Percentiles rank a stretch among this genome's conserved stretches.
These are phyloP conservation scores for Caenorhabditis virilis DNA, from an alignment of 2,888 invertebrate genomes.

Conservation along the genomic window DNA sequence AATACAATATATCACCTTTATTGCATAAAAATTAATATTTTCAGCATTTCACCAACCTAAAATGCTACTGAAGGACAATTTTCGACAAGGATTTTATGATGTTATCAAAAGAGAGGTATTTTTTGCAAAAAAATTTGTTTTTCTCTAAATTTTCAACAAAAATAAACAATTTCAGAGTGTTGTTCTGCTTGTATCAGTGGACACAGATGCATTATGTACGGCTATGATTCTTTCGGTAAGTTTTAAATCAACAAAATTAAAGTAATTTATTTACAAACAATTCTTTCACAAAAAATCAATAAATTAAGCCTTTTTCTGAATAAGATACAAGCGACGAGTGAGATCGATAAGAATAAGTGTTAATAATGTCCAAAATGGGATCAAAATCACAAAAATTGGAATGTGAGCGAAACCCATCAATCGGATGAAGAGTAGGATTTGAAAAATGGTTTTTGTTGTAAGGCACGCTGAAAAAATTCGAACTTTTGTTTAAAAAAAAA, in stretches of 20 bases:
- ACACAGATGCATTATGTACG: conserved; percentile 65
- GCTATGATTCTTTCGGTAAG: conserved; percentile 57
- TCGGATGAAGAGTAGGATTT: conserved; percentile 30
- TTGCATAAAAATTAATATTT: not conserved
- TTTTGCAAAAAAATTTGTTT: not conserved
- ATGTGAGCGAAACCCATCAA: conserved; percentile 9
- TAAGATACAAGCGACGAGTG: conserved; percentile 22
- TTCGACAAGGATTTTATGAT: conserved; percentile 30
- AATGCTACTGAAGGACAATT: conserved; percentile 34
- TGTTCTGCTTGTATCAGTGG: conserved; percentile 56
- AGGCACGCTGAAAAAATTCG: conserved; percentile 36
- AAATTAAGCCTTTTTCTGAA: conserved; percentile 19
- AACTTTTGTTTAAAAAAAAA: not conserved
- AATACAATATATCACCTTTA: not conserved
- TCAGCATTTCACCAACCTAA: not conserved
- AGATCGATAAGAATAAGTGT: conserved; percentile 31
- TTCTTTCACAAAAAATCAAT: conserved; percentile 1
- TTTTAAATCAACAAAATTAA: conserved; percentile 6
- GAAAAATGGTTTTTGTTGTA: conserved; percentile 25
- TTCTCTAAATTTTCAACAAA: not conserved
- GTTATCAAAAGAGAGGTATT: conserved; percentile 27
- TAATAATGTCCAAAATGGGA: conserved; percentile 40
- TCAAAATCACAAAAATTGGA: conserved; percentile 24
- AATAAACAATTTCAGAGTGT: conserved; percentile 65
- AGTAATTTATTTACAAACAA: not conserved